phyloP scores from a whole-genome alignment of 1,140 invertebrate species.

The Drosophila azteca region DNA sequence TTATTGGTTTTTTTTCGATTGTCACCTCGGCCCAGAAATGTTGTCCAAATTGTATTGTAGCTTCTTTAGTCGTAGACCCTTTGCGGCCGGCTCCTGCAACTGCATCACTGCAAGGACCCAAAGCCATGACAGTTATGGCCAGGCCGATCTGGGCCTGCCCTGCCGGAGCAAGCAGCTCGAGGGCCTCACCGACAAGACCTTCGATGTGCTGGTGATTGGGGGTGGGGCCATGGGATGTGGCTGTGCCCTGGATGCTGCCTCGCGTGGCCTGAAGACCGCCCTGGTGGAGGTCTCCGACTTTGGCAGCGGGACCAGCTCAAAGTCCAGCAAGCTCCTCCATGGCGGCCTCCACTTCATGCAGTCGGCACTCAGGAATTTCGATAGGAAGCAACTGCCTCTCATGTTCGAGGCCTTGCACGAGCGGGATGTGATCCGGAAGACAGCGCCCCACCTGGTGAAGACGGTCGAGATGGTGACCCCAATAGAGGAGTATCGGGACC shows the following conservation, averaged over 20 bases:
- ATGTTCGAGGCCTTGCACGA: slow-evolving; percentile 8
- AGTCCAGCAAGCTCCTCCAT: slow-evolving; percentile 32
- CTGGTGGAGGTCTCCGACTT: slow-evolving; percentile 26
- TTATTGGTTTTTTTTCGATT: background rate
- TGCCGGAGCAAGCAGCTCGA: slow-evolving; percentile 1
- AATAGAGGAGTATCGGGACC: background rate
- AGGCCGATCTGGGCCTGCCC: background rate
- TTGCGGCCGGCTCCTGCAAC: too few relatives aligned
- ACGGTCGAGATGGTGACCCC: slow-evolving; percentile 18
- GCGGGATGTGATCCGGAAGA: slow-evolving; percentile 2
- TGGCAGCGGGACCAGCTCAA: slow-evolving; percentile 26
- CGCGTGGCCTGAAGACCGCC: slow-evolving; percentile 14
- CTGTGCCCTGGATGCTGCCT: slow-evolving; percentile 84
- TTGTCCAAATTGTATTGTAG: background rate
- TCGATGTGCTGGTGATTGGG: slow-evolving; percentile 96
- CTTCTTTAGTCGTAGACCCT: background rate
- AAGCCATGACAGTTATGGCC: background rate
- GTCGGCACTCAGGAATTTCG: background rate
- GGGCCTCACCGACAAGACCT: slow-evolving; percentile 83
- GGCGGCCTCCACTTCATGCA: slow-evolving; percentile 11
- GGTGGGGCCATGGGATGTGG: slow-evolving; percentile 96
- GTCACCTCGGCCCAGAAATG: background rate
- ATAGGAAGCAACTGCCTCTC: background rate
- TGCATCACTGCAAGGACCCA: too few relatives aligned
- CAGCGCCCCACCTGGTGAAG: slow-evolving; percentile 14